Evolutionary conservation across 2,113 vertebrate genomes (phyloP).

Genomic region (Microtus ochrogaster): DNA sequence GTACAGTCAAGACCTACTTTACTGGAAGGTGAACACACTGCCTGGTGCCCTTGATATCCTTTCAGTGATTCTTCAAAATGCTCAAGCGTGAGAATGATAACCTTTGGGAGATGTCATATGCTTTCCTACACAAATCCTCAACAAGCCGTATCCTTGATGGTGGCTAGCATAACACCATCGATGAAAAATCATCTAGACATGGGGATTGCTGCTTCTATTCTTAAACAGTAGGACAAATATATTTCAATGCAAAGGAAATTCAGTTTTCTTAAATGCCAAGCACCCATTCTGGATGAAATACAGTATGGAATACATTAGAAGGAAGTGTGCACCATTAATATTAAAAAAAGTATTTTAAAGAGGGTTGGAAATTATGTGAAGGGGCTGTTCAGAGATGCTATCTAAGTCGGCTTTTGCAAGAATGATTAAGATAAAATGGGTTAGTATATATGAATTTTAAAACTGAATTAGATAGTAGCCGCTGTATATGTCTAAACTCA

Average conservation of each 20-base stretch:
- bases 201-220: neutral
- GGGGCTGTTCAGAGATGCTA: neutral
- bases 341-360: neutral
- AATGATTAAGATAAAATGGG: conserved; percentile 8
- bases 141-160: neutral
- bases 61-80: neutral
- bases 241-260: neutral
- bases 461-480: conserved; percentile 32
- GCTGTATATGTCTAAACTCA: conserved; percentile 10
- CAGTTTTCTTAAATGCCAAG: neutral
- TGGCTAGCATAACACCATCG: neutral
- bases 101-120: neutral
- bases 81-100: neutral
- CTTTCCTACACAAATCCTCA: neutral
- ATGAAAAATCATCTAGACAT: neutral
- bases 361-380: neutral
- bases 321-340: neutral
- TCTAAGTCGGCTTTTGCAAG: neutral
- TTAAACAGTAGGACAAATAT: conserved; percentile 18
- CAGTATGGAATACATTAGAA: neutral
- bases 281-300: neutral
- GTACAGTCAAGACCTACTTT: neutral
- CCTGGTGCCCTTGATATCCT: neutral
- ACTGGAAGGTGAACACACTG: neutral
- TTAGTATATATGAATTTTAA: neutral